Evolutionary conservation across 2,113 vertebrate genomes (phyloP).

Genomic region (Brevimyrus niger): DNA sequence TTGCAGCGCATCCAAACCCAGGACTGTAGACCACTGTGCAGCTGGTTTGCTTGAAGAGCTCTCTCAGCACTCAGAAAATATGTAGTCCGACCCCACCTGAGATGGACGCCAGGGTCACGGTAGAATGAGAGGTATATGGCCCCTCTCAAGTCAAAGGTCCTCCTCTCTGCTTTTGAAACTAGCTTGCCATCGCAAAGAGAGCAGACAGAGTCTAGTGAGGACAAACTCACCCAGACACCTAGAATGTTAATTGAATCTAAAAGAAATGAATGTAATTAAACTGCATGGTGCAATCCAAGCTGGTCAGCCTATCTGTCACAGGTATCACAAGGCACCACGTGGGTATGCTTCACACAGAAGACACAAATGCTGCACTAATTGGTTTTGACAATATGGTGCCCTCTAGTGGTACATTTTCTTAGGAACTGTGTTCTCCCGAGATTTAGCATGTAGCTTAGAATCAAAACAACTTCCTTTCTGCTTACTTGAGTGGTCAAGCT

Average conservation of each 20-base stretch:
- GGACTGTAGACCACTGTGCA: background rate
- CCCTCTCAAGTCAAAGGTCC: background rate
- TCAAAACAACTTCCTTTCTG: background rate
- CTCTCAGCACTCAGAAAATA: background rate
- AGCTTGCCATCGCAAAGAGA: background rate
- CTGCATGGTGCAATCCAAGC: background rate
- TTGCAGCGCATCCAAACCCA: background rate
- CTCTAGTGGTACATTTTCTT: background rate
- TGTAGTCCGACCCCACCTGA: background rate
- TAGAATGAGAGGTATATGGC: background rate
- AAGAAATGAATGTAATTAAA: background rate
- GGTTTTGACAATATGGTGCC: constrained; percentile 9
- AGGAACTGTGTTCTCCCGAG: background rate
- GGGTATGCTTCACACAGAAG: background rate
- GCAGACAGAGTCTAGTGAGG: background rate
- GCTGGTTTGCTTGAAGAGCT: background rate
- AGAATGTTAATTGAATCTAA: background rate
- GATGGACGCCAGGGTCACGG: background rate
- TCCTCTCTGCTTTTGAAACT: background rate
- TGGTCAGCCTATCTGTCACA: background rate
- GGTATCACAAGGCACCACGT: background rate
- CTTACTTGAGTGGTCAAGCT: background rate
- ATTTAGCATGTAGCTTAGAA: background rate
- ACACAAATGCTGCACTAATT: background rate
- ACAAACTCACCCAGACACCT: background rate